Evolutionary conservation across 2,888 invertebrate species (phyloP).

Genomic region (Pomacea canaliculata): DNA sequence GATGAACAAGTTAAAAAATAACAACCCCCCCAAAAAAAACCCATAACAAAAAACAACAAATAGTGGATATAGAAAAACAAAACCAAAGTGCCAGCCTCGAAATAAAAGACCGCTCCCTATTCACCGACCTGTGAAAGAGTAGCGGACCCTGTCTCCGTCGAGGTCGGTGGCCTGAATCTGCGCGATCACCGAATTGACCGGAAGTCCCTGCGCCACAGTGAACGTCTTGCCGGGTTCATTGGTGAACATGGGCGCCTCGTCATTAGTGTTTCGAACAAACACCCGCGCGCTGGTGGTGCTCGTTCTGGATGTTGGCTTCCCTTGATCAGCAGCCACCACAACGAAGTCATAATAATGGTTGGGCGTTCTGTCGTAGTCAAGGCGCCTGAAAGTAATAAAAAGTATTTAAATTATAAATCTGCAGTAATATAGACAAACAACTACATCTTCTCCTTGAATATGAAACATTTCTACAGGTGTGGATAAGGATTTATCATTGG

Average conservation of each 20-base stretch:
- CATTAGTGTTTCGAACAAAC: conserved; percentile 95
- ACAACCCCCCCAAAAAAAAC: no score
- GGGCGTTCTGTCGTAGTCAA: conserved; percentile 63
- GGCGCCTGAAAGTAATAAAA: conserved; percentile 3
- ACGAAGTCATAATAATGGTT: conserved; percentile 83
- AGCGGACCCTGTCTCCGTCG: conserved; percentile 95
- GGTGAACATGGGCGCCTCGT: conserved; percentile 83
- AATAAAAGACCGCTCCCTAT: no score
- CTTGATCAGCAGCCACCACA: conserved; percentile 94
- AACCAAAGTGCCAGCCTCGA: no score
- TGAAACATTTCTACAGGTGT: no score
- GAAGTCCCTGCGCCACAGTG: background rate
- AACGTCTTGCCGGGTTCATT: conserved; percentile 36
- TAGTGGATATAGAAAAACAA: no score
- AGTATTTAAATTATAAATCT: no score
- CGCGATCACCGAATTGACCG: conserved; percentile 71
- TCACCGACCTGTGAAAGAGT: conserved; percentile 74
- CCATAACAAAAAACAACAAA: no score
- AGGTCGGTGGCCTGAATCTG: conserved; percentile 97
- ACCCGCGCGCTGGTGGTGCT: conserved; percentile 83
- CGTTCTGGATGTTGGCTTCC: conserved; percentile 91
- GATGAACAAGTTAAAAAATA: no score
- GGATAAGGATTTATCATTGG: no score
- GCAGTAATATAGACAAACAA: no score
- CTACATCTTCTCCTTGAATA: no score